Percentiles rank a stretch among this genome's conserved stretches.
These are phyloP conservation scores for Mylabris sibirica DNA, from an alignment of 2,888 invertebrate genomes.

Conservation along the genomic window DNA sequence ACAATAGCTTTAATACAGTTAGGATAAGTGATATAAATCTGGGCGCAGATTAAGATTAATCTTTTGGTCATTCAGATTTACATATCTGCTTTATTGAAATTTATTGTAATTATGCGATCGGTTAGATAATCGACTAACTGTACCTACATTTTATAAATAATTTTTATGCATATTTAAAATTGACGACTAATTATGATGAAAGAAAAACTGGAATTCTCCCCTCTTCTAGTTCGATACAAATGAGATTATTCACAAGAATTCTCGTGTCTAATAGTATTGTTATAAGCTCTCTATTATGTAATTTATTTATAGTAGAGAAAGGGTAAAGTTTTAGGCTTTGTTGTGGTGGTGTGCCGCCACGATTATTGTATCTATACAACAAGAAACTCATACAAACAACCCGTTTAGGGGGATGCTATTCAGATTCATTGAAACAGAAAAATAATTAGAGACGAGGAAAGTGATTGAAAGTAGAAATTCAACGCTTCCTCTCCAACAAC, in stretches of 20 bases:
- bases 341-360: conserved; percentile 4
- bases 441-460: neutral
- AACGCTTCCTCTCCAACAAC: neutral
- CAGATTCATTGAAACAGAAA: neutral
- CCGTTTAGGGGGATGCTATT: neutral
- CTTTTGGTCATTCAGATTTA: conserved; percentile 12
- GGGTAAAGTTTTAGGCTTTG: neutral
- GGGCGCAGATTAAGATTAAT: conserved; percentile 15
- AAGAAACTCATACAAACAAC: neutral
- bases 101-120: conserved; percentile 7
- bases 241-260: neutral
- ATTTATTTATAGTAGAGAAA: neutral
- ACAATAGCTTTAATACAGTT: conserved; percentile 4
- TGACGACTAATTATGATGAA: no score
- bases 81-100: conserved; percentile 4
- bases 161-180: no score
- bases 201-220: no score
- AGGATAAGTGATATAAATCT: conserved; percentile 1
- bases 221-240: no score
- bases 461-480: conserved; percentile 12
- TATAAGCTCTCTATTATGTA: neutral
- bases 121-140: neutral
- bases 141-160: no score
- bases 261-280: neutral
- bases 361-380: neutral